Evolutionary conservation across 2,888 invertebrate species (phyloP), one percentile per base, ranked within the genome.

Genomic region (Hipparchia sbordonii): DNA sequence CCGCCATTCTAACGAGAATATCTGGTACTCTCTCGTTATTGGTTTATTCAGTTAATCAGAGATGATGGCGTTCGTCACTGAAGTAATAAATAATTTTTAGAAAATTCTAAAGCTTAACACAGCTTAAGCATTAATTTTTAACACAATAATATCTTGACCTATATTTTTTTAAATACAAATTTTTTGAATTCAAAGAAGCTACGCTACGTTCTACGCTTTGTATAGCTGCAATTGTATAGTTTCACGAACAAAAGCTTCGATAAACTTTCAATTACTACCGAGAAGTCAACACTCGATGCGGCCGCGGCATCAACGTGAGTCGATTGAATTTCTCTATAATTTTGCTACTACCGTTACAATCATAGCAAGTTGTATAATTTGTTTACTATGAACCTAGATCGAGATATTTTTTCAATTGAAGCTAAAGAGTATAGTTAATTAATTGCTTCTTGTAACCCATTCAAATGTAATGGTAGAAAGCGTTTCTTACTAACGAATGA

Each of bases 311-410:
- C 61, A 12, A 1, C 46, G 23, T 65, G 63, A 51, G 51, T 12
- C 12, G 65, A 12, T 65, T 65, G 65, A 12, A 33, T 52, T 65
- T 63, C 63, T 63, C 51, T 39, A 12, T 65, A 51, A 3, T n/a
- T 62, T 13, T 46, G 13, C n/a, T 13, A 23, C 2, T 59, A 10
- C 45, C 3, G 6, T 45, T 61, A 45, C 10, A 10, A 45, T 65
- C 52, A 65, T 7, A 51, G 52, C 7, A 6, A 9, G 10, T 65
- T 65, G 9, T 33, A 52, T 65, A 23, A 57, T 23, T 57, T 57
- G 57, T 57, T 57, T 23, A 57, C 57, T 8, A 23, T 23, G 23
- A 23, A 23, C 23, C 23, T 23, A 23, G 39, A 39, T 39, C 23
- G 23, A 39, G 39, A 5, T 39, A 39, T 39, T 4, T 39, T 39